These are phyloP conservation scores for Drosophila buzzatii DNA, from an alignment of 2,888 invertebrate species.

Conservation along the genomic window DNA sequence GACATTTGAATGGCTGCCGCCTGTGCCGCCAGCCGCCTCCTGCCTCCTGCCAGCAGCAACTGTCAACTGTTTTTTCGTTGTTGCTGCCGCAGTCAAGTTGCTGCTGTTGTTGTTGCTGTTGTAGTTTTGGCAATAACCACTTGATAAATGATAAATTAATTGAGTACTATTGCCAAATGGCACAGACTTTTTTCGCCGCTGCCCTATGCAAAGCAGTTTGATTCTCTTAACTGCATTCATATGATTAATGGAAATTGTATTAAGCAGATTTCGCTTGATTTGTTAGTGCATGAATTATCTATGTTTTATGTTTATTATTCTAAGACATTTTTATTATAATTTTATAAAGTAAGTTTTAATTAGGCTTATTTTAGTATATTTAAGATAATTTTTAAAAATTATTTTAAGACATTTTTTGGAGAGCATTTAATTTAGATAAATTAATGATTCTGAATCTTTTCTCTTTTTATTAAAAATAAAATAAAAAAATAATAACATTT, in stretches of 20 bases:
- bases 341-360: not conserved
- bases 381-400: too few species aligned
- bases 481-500: too few species aligned
- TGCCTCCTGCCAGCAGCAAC: slow-evolving; percentile 6
- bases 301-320: not conserved
- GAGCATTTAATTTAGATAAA: too few species aligned
- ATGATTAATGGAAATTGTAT: slow-evolving; percentile 17
- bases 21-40: slow-evolving; percentile 27
- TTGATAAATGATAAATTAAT: slow-evolving; percentile 81
- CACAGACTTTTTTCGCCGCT: slow-evolving; percentile 27
- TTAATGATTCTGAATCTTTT: too few species aligned
- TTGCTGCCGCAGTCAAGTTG: slow-evolving; percentile 8
- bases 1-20: slow-evolving; percentile 66
- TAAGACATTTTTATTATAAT: not conserved
- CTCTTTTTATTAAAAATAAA: too few species aligned
- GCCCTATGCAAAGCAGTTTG: slow-evolving; percentile 50
- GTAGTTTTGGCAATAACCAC: slow-evolving; percentile 64
- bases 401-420: too few species aligned
- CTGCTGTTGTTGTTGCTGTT: slow-evolving; percentile 26
- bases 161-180: slow-evolving; percentile 71
- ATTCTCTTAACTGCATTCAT: slow-evolving; percentile 18
- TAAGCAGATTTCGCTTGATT: not conserved
- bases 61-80: slow-evolving; percentile 19
- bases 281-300: not conserved
- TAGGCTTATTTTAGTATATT: too few species aligned